phyloP scores from a whole-genome alignment of 2,888 invertebrate species.

The Strigamia transsilvanica region DNA sequence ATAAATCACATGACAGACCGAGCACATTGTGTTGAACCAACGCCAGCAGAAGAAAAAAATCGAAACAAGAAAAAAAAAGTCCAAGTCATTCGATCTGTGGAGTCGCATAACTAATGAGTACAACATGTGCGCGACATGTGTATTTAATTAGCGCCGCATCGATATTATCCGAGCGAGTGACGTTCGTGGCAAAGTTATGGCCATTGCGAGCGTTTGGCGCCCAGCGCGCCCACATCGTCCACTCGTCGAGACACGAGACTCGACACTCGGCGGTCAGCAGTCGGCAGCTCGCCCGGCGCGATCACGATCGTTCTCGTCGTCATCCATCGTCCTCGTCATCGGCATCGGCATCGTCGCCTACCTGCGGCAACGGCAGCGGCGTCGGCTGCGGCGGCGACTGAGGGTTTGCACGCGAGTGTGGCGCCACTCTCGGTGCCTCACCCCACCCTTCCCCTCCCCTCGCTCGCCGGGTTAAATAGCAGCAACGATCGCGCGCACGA shows the following conservation, averaged over 20 bases:
- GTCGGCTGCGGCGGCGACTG: no score
- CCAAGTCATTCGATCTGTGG: not conserved
- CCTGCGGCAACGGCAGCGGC: not conserved
- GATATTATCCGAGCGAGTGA: no score
- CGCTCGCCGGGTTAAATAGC: not conserved
- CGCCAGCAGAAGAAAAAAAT: slow-evolving; percentile 17
- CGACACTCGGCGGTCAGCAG: not conserved
- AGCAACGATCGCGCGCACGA: not conserved
- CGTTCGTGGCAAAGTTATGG: not conserved
- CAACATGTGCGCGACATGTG: slow-evolving; percentile 34
- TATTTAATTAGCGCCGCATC: not conserved
- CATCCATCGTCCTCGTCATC: no score
- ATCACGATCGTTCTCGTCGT: no score
- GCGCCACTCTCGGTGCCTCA: not conserved
- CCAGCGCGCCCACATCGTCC: not conserved
- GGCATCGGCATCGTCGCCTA: not conserved
- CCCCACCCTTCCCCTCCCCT: not conserved
- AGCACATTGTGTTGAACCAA: not conserved
- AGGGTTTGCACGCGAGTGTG: not conserved
- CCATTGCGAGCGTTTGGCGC: not conserved
- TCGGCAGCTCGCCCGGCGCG: no score
- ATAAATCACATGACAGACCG: no score
- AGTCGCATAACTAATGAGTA: not conserved
- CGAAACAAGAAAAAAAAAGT: not conserved
- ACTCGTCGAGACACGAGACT: no score